Base-by-base conservation (phyloP, 2,797 vertebrate species). In the Leptatherina wallacei region DNA sequence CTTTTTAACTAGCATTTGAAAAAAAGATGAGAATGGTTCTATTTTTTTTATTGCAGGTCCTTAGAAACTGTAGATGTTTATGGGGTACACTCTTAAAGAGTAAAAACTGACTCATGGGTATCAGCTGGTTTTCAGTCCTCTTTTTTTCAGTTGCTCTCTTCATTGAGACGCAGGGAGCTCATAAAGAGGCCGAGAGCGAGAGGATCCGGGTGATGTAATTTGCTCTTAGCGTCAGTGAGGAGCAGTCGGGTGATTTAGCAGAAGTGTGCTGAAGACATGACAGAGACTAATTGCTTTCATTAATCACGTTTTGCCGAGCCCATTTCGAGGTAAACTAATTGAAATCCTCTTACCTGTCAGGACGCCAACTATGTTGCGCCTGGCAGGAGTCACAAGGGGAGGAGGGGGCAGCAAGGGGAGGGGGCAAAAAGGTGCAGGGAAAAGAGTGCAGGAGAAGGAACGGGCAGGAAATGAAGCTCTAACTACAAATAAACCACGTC, bases 241-340 rank as follows among this genome's bases (percentile, higher is more conserved):
- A 89, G 85, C 84, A 81, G 82, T 77, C 86, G 75, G 20, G 2
- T 93, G 89, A 93, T 94, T 95, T 94, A 93, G 88, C 83, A 77
- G 87, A 75, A 85, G 83, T 85, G 90, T 82, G 91, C 91, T 83
- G 89, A 93, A 93, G 92, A 93, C 93, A 93, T 94, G 94, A 95
- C 95, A 94, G 91, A 95, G 95, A 95, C 93, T 94, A 95, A 96
- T 95, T 94, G 90, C 94, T 90, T 94, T 94, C 92, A 95, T 95
- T 96, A 95, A 95, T 96, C 95, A 95, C 82, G 79, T 91, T 92
- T 94, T 69, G 84, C 82, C 57, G 82, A 86, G 81, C 85, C 85
- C 81, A 83, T 88, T 92, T 90, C 61, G 91, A 92, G 93, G 91
- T 95, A 95, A 95, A 94, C 93, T 93, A 93, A 95, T 94, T 93